Evolutionary conservation across 2,797 vertebrate species (phyloP), one percentile per base, ranked within the genome.

Genomic region (Pempheris klunzingeri): DNA sequence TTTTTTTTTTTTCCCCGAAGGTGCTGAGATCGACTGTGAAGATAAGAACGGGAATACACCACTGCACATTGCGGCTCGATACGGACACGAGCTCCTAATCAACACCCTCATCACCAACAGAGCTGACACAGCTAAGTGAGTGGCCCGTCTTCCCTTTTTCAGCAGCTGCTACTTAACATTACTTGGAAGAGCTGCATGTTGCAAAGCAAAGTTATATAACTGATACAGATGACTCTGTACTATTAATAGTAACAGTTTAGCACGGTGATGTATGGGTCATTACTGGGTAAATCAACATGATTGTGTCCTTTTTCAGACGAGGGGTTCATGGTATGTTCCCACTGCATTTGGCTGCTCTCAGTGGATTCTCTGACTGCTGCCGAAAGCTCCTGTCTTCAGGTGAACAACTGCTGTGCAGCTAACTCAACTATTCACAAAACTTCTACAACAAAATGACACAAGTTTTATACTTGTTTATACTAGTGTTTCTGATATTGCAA

Each of bases 251-350:
- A 22, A 38, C 1, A 9, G 22, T 44, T 57, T 34, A 34, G 34
- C 50, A 36, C 17, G 38, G 7, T 53, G 9, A 22, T 61, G 18
- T 73, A 64, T 71, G 20, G 20, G 9, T 68, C 9, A 22, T 18
- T 6, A 12, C 6, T 43, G 24, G 6, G 4, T 61, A 28, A 70
- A 71, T 44, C 3, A 61, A 20, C 39, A 4, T 28, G 5, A 30
- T 55, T 74, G 24, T 79, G 28, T 79, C 34, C n/a, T 78, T 64
- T 85, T 83, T 88, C 91, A 99, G 98, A 90, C 96, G 97, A 85
- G 98, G 98, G 77, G 93, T 98, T 92, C 97, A 99, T 81, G 98
- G 98, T 83, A 99, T 99, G 98, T 99, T 99, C 90, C 98, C 98
- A 18, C 95, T 99, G 80, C 98, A 99, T 93, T 94, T 99, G 95